Conservation (phyloP, 2,797 vertebrate species). For the Allobates femoralis region DNA sequence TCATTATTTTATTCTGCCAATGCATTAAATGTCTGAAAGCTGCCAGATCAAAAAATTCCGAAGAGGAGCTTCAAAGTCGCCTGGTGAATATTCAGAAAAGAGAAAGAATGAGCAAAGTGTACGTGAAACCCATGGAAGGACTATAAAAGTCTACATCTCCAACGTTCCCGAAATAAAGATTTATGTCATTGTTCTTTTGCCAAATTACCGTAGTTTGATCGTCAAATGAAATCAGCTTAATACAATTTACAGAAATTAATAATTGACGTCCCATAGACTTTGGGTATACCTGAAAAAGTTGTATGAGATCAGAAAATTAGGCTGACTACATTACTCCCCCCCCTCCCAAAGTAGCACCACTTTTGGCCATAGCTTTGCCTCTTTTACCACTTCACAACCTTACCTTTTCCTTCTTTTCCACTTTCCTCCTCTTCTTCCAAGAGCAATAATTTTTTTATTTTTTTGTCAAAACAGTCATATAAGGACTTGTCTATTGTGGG, state of each 20-base stretch:
- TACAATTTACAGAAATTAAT: not conserved
- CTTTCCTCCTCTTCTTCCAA: too few relatives aligned
- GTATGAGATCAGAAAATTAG: not conserved
- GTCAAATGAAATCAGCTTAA: not conserved
- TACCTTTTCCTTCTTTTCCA: too few relatives aligned
- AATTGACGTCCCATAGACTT: not conserved
- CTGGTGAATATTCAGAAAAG: constrained; percentile 11
- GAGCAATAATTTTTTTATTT: too few relatives aligned
- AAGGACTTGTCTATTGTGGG: too few relatives aligned
- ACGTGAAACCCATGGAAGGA: not conserved
- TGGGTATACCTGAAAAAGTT: not conserved
- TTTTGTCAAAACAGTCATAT: too few relatives aligned
- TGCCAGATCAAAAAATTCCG: constrained; percentile 57
- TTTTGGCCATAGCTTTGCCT: not conserved
- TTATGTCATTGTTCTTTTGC: not conserved
- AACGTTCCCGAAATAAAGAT: not conserved
- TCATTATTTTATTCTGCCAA: constrained; percentile 59
- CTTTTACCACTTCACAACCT: too few relatives aligned
- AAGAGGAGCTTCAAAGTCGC: constrained; percentile 41
- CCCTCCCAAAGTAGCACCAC: not conserved
- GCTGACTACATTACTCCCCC: too few relatives aligned
- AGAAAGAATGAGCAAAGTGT: constrained; percentile 14
- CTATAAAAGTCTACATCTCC: constrained; percentile 1
- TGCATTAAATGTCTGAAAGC: constrained; percentile 45
- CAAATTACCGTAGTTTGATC: not conserved